These are phyloP conservation scores for Alitta virens DNA, from an alignment of 2,888 invertebrate genomes.

Conservation along the genomic window DNA sequence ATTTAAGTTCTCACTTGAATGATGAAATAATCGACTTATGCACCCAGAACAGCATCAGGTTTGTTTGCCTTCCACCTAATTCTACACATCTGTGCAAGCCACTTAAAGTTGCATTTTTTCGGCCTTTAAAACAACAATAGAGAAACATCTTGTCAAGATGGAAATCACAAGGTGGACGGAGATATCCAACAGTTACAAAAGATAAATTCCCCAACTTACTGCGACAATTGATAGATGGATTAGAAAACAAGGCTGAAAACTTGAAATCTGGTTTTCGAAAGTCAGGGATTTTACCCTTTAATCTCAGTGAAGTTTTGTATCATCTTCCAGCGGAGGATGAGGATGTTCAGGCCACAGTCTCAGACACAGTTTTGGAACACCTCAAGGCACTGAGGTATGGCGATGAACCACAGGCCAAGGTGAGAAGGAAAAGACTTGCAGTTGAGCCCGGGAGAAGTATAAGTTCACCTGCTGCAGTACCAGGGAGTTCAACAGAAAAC, in stretches of 20 bases:
- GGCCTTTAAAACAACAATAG: slow-evolving; percentile 27
- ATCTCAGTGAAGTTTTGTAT: no score
- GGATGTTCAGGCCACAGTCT: no score
- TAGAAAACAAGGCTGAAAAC: background rate
- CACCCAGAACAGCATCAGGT: slow-evolving; percentile 46
- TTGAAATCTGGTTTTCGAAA: background rate
- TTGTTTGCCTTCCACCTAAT: slow-evolving; percentile 34
- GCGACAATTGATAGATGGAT: background rate
- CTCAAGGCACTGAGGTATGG: no score
- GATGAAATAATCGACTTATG: slow-evolving; percentile 41
- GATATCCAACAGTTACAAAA: background rate
- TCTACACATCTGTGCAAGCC: slow-evolving; percentile 31
- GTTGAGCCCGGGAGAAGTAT: no score
- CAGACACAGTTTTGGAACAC: no score
- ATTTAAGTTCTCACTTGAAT: slow-evolving; percentile 37
- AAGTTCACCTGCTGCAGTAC: no score
- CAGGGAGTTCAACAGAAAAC: no score
- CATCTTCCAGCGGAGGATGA: no score
- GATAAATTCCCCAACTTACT: background rate
- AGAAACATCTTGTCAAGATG: slow-evolving; percentile 11
- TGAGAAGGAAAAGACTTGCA: no score
- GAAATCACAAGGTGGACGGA: background rate
- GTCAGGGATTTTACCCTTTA: no score
- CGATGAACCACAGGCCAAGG: no score
- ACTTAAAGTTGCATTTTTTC: slow-evolving; percentile 29